A percentile compares a stretch with the other conserved stretches of the same genome.
These are phyloP conservation scores for Heliconius erato DNA, from an alignment of 2,888 invertebrate genomes.

Conservation along the genomic window DNA sequence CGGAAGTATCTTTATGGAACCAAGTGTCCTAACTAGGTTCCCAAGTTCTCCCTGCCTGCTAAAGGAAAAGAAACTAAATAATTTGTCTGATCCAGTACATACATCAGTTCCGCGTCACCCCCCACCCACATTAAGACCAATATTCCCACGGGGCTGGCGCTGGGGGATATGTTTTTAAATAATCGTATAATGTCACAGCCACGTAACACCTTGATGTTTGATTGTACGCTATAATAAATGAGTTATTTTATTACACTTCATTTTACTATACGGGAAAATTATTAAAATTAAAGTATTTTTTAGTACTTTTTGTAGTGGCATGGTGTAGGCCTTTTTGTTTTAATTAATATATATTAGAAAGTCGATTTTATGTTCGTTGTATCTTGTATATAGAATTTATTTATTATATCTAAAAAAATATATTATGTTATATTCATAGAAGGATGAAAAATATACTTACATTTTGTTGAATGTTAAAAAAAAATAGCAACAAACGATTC, in stretches of 20 bases:
- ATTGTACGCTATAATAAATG: slow-evolving; percentile 37
- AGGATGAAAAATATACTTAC: no score
- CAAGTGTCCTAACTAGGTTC: no score
- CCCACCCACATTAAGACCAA: slow-evolving; percentile 49
- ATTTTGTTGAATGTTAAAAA: no score
- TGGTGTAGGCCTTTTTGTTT: background rate
- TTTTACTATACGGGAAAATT: background rate
- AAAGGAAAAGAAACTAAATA: no score
- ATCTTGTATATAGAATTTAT: background rate
- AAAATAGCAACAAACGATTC: background rate
- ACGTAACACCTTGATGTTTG: slow-evolving; percentile 44
- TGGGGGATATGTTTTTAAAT: slow-evolving; percentile 74
- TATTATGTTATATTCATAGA: background rate
- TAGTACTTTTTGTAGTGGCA: background rate
- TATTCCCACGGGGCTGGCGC: slow-evolving; percentile 56
- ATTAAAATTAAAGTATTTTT: background rate
- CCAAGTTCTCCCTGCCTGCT: no score
- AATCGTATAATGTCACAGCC: slow-evolving; percentile 66
- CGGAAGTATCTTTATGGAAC: no score
- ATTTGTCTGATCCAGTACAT: slow-evolving; percentile 48
- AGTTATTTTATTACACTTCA: slow-evolving; percentile 45
- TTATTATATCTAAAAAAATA: background rate
- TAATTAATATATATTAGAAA: background rate
- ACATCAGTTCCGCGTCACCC: slow-evolving; percentile 33
- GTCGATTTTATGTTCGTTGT: background rate